Percentiles rank a stretch among this genome's conserved stretches.
These are phyloP conservation scores for Pyrochroa serraticornis DNA, from an alignment of 2,888 invertebrate genomes.

Conservation along the genomic window DNA sequence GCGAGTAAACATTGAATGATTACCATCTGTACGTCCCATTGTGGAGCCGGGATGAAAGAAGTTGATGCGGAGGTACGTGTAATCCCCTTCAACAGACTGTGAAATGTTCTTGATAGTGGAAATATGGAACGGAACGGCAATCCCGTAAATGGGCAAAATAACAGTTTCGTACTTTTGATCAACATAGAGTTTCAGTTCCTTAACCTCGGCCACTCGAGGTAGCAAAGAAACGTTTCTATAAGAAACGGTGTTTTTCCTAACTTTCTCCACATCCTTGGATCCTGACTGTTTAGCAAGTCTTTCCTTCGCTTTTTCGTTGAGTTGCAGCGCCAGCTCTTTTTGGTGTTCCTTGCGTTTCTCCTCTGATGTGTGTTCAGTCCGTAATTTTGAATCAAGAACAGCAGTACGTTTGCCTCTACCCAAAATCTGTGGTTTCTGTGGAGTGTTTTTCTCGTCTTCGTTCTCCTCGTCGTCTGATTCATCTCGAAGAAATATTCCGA, in stretches of 20 bases:
- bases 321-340: slow-evolving; percentile 85
- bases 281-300: slow-evolving; percentile 87
- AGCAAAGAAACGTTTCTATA: slow-evolving; percentile 92
- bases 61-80: slow-evolving; percentile 96
- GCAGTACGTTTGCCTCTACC: slow-evolving; percentile 84
- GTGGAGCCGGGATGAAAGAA: slow-evolving; percentile 98
- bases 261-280: slow-evolving; percentile 85
- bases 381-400: slow-evolving; percentile 89
- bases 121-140: slow-evolving; percentile 97
- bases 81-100: slow-evolving; percentile 98
- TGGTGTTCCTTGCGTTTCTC: slow-evolving; percentile 98
- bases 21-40: slow-evolving; percentile 87
- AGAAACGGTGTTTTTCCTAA: slow-evolving; percentile 92
- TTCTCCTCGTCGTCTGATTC: slow-evolving; percentile 82
- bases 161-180: slow-evolving; percentile 98
- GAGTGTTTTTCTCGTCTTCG: slow-evolving; percentile 78
- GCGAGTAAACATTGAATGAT: slow-evolving; percentile 5
- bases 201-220: slow-evolving; percentile 92
- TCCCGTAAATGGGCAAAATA: slow-evolving; percentile 95
- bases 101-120: slow-evolving; percentile 99
- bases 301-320: slow-evolving; percentile 93
- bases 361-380: slow-evolving; percentile 94
- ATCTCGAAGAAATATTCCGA: slow-evolving; percentile 93
- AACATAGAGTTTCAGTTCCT: slow-evolving; percentile 92
- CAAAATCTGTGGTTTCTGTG: slow-evolving; percentile 70